A percentile compares a stretch with the other conserved stretches of the same genome.
Conservation (phyloP, 2,888 invertebrate genomes). For the Chirona hameri region DNA sequence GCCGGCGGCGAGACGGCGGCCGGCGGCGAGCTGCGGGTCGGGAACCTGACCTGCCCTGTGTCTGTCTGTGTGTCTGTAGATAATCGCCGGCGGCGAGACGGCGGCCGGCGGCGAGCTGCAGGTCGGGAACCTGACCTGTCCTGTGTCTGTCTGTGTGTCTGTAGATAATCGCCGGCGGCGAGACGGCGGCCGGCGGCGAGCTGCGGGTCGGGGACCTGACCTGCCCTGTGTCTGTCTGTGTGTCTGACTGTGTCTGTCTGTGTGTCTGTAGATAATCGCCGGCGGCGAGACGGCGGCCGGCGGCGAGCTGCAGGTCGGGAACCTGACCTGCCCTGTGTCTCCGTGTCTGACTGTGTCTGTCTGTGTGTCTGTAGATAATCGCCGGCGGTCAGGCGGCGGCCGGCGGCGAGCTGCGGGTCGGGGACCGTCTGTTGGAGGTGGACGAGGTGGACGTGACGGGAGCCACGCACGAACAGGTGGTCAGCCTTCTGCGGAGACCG, state of each 20-base stretch:
- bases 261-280: slow-evolving; percentile 70
- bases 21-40: no score
- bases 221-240: slow-evolving; percentile 47
- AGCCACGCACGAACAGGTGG: slow-evolving; percentile 92
- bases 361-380: no score
- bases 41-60: neutral
- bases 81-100: slow-evolving; percentile 91
- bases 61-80: slow-evolving; percentile 59
- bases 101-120: slow-evolving; percentile 81
- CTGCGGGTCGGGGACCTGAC: slow-evolving; percentile 87
- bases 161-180: slow-evolving; percentile 89
- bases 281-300: slow-evolving; percentile 89
- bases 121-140: slow-evolving; percentile 75
- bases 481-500: no score
- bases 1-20: slow-evolving; percentile 89
- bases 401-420: slow-evolving; percentile 82
- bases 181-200: slow-evolving; percentile 83
- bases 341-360: no score
- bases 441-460: slow-evolving; percentile 83
- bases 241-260: no score
- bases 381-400: slow-evolving; percentile 89
- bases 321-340: slow-evolving; percentile 56
- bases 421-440: slow-evolving; percentile 89
- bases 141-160: slow-evolving; percentile 35
- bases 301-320: slow-evolving; percentile 87